Evolutionary conservation across 2,888 invertebrate species (phyloP).

Genomic region (Scaptomyza tumidula): DNA sequence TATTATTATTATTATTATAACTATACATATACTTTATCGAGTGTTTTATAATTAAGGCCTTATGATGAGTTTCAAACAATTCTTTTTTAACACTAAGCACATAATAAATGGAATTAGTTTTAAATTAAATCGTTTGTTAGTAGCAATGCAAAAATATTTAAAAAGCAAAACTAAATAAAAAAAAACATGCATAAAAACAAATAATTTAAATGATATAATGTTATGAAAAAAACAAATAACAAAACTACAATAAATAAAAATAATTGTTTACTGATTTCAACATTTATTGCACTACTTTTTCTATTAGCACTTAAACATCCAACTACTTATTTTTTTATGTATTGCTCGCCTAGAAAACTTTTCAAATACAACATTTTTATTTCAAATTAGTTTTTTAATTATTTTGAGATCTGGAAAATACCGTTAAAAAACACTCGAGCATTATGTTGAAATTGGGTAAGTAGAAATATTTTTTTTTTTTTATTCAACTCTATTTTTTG

Average conservation of each 20-base stretch:
- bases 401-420: slow-evolving; percentile 36
- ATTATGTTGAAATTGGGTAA: slow-evolving; percentile 33
- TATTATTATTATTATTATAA: slow-evolving; percentile 31
- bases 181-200: slow-evolving; percentile 18
- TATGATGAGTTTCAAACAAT: slow-evolving; percentile 72
- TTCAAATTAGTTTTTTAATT: slow-evolving; percentile 47
- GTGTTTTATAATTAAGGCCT: slow-evolving; percentile 59
- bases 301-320: slow-evolving; percentile 54
- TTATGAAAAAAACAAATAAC: slow-evolving; percentile 31
- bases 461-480: slow-evolving; percentile 30
- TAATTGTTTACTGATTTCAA: slow-evolving; percentile 51
- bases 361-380: slow-evolving; percentile 17
- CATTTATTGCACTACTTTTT: slow-evolving; percentile 54
- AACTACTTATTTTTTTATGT: slow-evolving; percentile 29
- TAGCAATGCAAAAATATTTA: slow-evolving; percentile 21
- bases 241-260: slow-evolving; percentile 59
- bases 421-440: slow-evolving; percentile 13
- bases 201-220: slow-evolving; percentile 44
- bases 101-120: slow-evolving; percentile 52
- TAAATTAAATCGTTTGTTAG: slow-evolving; percentile 42
- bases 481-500: slow-evolving; percentile 3
- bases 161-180: slow-evolving; percentile 8
- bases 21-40: slow-evolving; percentile 32
- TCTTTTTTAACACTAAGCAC: slow-evolving; percentile 68
- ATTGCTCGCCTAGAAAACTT: slow-evolving; percentile 61